Evolutionary conservation across 2,888 invertebrate genomes (phyloP).

Genomic region (Melanotus villosus): DNA sequence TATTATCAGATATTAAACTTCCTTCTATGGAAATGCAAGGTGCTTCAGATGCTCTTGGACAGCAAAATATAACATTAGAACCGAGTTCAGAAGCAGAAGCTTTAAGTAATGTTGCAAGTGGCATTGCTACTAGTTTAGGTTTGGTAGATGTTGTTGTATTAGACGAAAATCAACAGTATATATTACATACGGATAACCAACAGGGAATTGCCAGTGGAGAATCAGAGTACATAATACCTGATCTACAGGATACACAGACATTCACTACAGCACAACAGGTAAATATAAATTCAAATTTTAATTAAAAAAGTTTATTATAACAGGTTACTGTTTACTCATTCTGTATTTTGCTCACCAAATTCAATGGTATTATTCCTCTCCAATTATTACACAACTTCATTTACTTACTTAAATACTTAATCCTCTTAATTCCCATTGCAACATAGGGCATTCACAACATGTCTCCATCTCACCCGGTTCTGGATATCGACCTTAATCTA

Average conservation of each 20-base stretch:
- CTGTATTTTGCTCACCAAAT: too few species aligned
- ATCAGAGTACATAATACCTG: conserved; percentile 66
- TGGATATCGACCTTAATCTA: too few species aligned
- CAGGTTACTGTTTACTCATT: too few species aligned
- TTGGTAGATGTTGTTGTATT: conserved; percentile 73
- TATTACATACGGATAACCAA: conserved; percentile 66
- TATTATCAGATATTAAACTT: conserved; percentile 60
- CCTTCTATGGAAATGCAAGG: conserved; percentile 39
- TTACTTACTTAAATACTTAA: too few species aligned
- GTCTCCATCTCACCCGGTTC: too few species aligned
- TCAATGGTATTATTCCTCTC: too few species aligned
- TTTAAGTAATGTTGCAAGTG: conserved; percentile 71
- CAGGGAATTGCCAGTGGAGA: conserved; percentile 52
- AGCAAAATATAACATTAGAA: conserved; percentile 60
- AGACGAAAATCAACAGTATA: conserved; percentile 73
- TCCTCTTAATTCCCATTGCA: too few species aligned
- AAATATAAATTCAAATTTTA: conserved; percentile 63
- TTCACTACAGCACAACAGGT: conserved; percentile 61
- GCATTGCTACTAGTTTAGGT: conserved; percentile 72
- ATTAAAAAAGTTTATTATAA: background rate
- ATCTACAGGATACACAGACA: conserved; percentile 59
- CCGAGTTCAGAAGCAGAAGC: conserved; percentile 73
- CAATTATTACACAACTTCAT: too few species aligned
- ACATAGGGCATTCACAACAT: too few species aligned
- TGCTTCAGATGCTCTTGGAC: conserved; percentile 3